Evolutionary conservation across 2,113 vertebrate species (phyloP), one percentile per base, ranked within the genome.

Genomic region (Alethe diademata): DNA sequence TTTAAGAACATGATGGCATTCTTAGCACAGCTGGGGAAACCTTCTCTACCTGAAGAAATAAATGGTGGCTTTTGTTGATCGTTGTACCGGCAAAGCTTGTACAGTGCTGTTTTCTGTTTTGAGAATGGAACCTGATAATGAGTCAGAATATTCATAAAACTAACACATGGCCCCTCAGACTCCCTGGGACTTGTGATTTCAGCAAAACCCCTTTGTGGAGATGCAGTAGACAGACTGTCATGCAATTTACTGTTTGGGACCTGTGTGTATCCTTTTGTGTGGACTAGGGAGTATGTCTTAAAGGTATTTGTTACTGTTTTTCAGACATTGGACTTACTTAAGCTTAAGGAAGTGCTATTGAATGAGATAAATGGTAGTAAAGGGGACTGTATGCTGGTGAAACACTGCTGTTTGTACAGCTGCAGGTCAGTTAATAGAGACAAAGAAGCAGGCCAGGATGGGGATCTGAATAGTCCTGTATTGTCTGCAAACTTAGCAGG

Each of bases 401-500:
- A 92, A 81, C 88, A 33, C 22, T 92, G 93, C 62, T 95, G 89
- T 97, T 97, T 96, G 78, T 90, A 81, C 85, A 93, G 96, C 91
- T 96, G 95, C 94, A 82, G 93, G 78, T 81, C 80, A 58, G 74
- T 96, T 95, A 86, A 93, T 75, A 74, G 87, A 86, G 78, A 80
- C 81, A 75, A 92, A 96, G 95, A 90, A 86, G 8, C 61, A 88
- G 78, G 43, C 51, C 64, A 71, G 76, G 92, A 93, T 78, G 86
- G 74, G 51, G 79, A 74, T 90, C 51, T 79, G 87, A 92, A 87
- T 96, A 95, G 96, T 91, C 73, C 66, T 86, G 3, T 71, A 85
- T 83, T 95, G 97, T 96, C 64, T 96, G 88, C 71, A 86, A 96
- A 82, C 29, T 61, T 75, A 76, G 78, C 28, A n/a, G 84, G 86